Base-by-base conservation (phyloP, 2,113 vertebrate species). In the Clarias magur region DNA sequence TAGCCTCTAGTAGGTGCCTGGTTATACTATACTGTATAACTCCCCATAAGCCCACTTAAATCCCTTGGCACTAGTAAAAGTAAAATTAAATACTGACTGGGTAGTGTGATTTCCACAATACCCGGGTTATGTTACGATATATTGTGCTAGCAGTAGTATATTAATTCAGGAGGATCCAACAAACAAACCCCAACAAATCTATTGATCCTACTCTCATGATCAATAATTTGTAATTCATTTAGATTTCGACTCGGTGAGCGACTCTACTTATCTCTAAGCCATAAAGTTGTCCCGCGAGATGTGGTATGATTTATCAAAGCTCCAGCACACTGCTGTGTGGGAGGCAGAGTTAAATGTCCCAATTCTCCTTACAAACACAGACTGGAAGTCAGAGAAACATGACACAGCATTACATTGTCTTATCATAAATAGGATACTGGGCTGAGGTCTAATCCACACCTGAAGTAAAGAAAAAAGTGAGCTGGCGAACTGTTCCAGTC, bases 201-300 rank as follows among this genome's bases (percentile, higher is more conserved):
- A 90, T 89, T 82, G 89, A 91, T 88, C 70, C 63, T 70, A 70
- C 62, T 34, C 23, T 85, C 56, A 16, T 78, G 38, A 53, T 88
- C 83, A 91, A 88, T 84, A 53, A 82, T 48, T 63, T 83, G 70
- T 75, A 72, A 62, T 83, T 87, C n/a, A 85, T 88, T 86, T 38
- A 84, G 2, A 34, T 79, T 53, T 65, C 54, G 48, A 60, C 68
- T 57, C 38, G 23, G 25, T 7, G 34, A 68, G 48, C 54, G 27
- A 34, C 53, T 42, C 59, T 83, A 1, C 72, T 75, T 21, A 16
- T 76, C 12, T 76, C 42, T 54, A 54, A 54, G 56, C 19, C 54
- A 56, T 34, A 10, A 85, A 85, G 73, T 19, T 34, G 9, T 85
- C 83, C 38, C 60, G 62, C 2, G 56, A 63, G 83, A 63, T 63